A percentile compares a stretch with the other conserved stretches of the same genome.
phyloP scores from a whole-genome alignment of 2,797 vertebrate species.

The Gambelia wislizenii region DNA sequence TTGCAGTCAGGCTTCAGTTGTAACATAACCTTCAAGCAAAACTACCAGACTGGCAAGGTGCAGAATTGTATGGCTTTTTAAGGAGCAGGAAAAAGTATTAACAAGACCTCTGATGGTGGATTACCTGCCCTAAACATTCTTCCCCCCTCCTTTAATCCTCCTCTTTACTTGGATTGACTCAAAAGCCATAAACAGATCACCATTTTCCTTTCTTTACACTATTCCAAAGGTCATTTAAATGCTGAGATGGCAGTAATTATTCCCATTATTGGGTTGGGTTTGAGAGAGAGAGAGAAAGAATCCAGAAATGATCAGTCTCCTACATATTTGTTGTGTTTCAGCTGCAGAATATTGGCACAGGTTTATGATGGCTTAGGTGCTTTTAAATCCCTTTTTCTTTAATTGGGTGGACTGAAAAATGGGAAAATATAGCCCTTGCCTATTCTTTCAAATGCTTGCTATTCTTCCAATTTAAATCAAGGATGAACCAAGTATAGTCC shows the following conservation, averaged over 20 bases:
- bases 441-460: too few species aligned
- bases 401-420: too few species aligned
- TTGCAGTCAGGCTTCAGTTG: background rate
- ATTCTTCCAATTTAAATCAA: too few species aligned
- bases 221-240: constrained; percentile 1
- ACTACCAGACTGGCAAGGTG: background rate
- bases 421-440: too few species aligned
- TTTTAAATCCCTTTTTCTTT: background rate
- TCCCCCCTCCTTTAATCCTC: background rate
- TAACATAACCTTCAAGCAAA: constrained; percentile 6
- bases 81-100: background rate
- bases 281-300: too few species aligned
- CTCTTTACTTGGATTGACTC: background rate
- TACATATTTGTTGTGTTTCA: background rate
- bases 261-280: background rate
- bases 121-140: background rate
- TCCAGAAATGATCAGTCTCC: background rate
- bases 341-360: background rate
- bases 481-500: too few species aligned
- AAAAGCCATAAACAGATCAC: background rate
- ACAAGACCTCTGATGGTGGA: background rate
- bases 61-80: background rate
- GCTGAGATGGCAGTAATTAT: background rate
- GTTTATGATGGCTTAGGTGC: background rate
- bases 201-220: background rate